These are phyloP conservation scores for Strix uralensis DNA, from an alignment of 2,113 vertebrate genomes.

Conservation along the genomic window DNA sequence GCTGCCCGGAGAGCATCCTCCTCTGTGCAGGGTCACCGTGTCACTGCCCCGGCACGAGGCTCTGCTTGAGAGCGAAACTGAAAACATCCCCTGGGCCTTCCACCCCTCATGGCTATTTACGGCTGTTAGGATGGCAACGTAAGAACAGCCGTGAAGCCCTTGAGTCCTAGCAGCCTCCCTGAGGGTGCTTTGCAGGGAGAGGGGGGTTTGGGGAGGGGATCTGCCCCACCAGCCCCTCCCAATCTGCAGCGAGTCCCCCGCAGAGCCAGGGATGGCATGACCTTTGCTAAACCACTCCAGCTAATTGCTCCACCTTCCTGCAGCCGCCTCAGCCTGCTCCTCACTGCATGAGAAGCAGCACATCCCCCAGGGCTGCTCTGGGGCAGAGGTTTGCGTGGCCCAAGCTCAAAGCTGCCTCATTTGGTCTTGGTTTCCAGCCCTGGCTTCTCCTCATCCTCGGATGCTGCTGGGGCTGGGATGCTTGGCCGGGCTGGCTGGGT, in stretches of 20 bases:
- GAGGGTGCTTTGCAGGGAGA: not conserved
- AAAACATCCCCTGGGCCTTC: not conserved
- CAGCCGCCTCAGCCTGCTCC: not conserved
- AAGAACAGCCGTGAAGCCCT: not conserved
- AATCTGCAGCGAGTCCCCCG: not conserved
- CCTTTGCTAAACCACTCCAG: not conserved
- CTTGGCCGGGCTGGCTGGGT: not conserved
- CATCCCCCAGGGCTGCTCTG: fast-evolving
- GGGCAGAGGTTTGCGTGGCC: not conserved
- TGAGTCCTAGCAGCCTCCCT: not conserved
- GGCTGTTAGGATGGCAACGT: fast-evolving
- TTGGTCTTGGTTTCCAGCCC: not conserved
- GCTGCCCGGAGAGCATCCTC: not conserved
- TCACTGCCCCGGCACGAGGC: fast-evolving
- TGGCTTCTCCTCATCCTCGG: not conserved
- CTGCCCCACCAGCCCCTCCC: not conserved
- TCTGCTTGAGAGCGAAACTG: not conserved
- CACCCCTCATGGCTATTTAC: not conserved
- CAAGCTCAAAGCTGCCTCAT: fast-evolving
- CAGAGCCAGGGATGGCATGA: fast-evolving
- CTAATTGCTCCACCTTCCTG: not conserved
- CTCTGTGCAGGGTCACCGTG: fast-evolving
- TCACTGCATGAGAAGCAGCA: not conserved
- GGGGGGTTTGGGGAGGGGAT: not conserved
- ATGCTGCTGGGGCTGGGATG: not conserved